Percentiles rank a stretch among this genome's conserved stretches.
Conservation (phyloP, 1,140 invertebrate species). For the Aethina tumida region DNA sequence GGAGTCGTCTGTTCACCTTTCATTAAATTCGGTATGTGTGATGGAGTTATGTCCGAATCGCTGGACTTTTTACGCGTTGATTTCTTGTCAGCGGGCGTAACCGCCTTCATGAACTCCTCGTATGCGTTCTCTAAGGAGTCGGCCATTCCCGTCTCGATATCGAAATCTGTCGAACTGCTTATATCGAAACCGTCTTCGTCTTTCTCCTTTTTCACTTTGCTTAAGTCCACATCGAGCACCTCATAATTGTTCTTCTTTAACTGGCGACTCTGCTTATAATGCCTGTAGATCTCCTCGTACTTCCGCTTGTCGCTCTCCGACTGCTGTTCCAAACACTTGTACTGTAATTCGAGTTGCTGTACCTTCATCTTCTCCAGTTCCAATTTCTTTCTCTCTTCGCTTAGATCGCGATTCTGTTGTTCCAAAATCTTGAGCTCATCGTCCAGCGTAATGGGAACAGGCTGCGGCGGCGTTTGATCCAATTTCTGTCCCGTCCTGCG, state of each 20-base stretch:
- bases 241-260: neutral
- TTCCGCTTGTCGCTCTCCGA: no score
- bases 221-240: no score
- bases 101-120: conserved; percentile 32
- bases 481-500: conserved; percentile 6
- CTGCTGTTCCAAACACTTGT: no score
- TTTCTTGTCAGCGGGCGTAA: conserved; percentile 11
- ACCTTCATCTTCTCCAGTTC: conserved; percentile 18
- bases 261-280: neutral
- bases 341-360: conserved; percentile 9
- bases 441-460: no score
- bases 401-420: conserved; percentile 15
- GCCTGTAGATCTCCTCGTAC: no score
- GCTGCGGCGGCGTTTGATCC: conserved; percentile 6
- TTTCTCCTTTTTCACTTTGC: conserved; percentile 10
- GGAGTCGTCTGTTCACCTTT: no score
- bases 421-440: conserved; percentile 12
- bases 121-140: conserved; percentile 30
- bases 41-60: no score
- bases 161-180: conserved; percentile 2
- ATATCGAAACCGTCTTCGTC: neutral
- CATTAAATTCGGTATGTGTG: no score
- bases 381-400: conserved; percentile 16
- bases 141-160: conserved; percentile 2
- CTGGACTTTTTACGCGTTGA: neutral